Evolutionary conservation across 2,888 invertebrate species (phyloP), one percentile per base, ranked within the genome.

Genomic region (Philopedon plagiatum): DNA sequence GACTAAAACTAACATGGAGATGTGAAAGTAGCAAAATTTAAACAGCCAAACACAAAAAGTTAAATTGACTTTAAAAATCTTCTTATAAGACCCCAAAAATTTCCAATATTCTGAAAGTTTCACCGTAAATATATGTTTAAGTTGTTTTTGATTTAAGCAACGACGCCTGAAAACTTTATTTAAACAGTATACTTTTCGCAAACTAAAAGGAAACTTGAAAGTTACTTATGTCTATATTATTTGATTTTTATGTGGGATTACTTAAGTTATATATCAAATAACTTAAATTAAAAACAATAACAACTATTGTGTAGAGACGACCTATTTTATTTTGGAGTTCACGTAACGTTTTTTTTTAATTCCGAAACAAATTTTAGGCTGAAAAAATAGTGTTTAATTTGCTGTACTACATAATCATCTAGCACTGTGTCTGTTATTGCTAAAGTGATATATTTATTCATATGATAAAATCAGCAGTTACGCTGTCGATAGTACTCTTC

Each of bases 31-130:
- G 64, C 70, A 70, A 70, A 70, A 70, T 70, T 70, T 70, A 70
- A 70, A 70, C 63, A 70, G 58, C 49, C 58, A 70, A 69, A 69
- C 32, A 69, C 46, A 69, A 69, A 68, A 70, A 70, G 70, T 70
- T 70, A 70, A 70, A 70, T 70, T 70, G 70, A 70, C 70, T 70
- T 70, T 64, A 70, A 70, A 70, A 70, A 70, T 70, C 70, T 70
- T 51, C 32, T 64, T 64, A 70, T 49, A 70, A 46, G 39, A 64
- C 64, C 70, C 63, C 58, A 70, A 70, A 70, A 70, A 19, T 54
- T 64, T 64, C 64, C 64, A 57, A 64, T 70, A 70, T 70, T 70
- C 64, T 41, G 13, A 60, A 70, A 70, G 58, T 70, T 70, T 70
- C 39, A 49, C 60, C 64, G 64, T 70, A 70, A 70, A 70, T 70